Percentiles rank a stretch among this genome's conserved stretches.
phyloP scores from a whole-genome alignment of 2,888 invertebrate genomes.

The Hesperia comma region DNA sequence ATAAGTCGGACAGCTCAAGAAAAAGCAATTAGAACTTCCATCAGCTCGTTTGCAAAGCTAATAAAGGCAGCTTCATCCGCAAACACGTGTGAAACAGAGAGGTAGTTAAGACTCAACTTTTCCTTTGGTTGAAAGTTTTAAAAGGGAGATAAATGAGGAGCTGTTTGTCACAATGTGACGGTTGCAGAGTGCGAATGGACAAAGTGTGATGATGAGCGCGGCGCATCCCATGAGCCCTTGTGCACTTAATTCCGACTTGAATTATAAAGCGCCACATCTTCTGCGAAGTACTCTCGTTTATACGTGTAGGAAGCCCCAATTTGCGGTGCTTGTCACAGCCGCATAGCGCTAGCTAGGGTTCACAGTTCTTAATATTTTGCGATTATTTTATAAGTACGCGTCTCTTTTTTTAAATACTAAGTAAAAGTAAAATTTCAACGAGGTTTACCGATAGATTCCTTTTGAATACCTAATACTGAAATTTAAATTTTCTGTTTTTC shows the following conservation, averaged over 20 bases:
- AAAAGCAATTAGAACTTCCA: constrained; percentile 2
- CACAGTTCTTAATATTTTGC: constrained; percentile 27
- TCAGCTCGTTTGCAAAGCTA: constrained; percentile 1
- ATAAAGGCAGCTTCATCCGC: constrained; percentile 13
- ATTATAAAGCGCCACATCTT: constrained; percentile 64
- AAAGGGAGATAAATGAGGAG: constrained; percentile 11
- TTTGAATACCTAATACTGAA: neutral
- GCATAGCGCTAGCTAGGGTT: constrained; percentile 49
- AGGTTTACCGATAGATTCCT: neutral
- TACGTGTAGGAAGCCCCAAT: constrained; percentile 56
- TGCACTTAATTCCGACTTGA: constrained; percentile 52
- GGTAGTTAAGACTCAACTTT: constrained; percentile 1
- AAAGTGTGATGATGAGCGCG: constrained; percentile 23
- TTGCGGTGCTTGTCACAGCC: constrained; percentile 58
- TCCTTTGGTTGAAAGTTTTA: constrained; percentile 15
- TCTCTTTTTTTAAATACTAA: no score
- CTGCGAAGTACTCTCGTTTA: constrained; percentile 58
- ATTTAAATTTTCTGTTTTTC: no score
- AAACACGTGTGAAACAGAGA: constrained; percentile 7
- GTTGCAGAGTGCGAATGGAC: neutral
- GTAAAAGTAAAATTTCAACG: no score
- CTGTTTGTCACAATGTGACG: neutral
- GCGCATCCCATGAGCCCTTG: constrained; percentile 35
- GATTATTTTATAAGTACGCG: neutral
- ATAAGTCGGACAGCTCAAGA: neutral